Evolutionary conservation across 2,113 vertebrate species (phyloP), one percentile per base, ranked within the genome.

Genomic region (Rhinolophus sinicus): DNA sequence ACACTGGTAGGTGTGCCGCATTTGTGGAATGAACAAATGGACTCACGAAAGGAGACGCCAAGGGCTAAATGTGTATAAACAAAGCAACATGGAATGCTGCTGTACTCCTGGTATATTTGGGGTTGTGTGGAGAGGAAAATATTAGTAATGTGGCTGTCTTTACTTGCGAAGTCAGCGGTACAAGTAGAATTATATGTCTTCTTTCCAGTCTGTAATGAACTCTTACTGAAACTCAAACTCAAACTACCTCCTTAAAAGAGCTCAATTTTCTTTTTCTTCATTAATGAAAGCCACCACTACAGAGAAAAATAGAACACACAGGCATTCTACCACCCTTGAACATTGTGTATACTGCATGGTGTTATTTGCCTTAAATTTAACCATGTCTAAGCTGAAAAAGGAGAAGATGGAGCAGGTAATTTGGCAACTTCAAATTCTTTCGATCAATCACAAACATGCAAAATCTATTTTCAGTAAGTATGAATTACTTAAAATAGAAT

Each of bases 341-440:
- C 15, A 78, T 9, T 10, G 4, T 30, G 16, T 30, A 21, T 26
- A 77, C 8, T 76, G 30, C 62, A 54, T 93, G 14, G 80, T 82
- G 87, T 70, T 50, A 47, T 60, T 90, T 30, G 78, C 72, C 30
- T 90, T 52, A 77, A 52, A 67, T 72, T 64, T 80, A 90, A 94
- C 47, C 19, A 75, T 28, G 26, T 70, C 40, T 70, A 18, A 85
- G 38, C 19, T 92, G 22, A n/a, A 94, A 87, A 89, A 62, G 24
- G 26, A 82, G 38, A 76, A 88, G n/a, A 18, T 73, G 12, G 13
- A 76, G 6, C 8, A 65, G 30, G 38, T 77, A 88, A 93, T 73
- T 58, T 86, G 58, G 52, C 33, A 84, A 91, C 76, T 85, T 83
- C 86, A 95, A 96, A 88, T 85, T 77, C 26, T 83, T 69, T 60